phyloP scores from a whole-genome alignment of 2,113 vertebrate species.

The Rhinolophus ferrumequinum region DNA sequence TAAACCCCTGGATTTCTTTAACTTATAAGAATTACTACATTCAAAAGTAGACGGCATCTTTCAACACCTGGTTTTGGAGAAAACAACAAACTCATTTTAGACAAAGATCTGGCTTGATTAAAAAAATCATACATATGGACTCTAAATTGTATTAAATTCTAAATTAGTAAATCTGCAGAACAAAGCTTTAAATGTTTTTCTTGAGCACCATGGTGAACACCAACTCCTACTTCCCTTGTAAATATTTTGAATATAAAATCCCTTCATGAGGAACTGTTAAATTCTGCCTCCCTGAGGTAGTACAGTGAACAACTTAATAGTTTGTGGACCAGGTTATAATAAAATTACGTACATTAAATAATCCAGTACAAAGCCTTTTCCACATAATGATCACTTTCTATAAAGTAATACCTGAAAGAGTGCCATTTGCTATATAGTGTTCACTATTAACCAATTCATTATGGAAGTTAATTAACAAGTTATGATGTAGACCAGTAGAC shows the following conservation, averaged over 20 bases:
- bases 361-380: not conserved
- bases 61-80: not conserved
- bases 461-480: constrained; percentile 33
- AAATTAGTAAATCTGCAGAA: constrained; percentile 10
- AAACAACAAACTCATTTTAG: not conserved
- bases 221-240: not conserved
- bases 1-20: constrained; percentile 33
- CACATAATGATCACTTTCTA: constrained; percentile 24
- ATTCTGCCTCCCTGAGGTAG: not conserved
- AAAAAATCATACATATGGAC: not conserved
- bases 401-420: constrained; percentile 46
- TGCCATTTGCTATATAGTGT: not conserved
- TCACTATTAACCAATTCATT: constrained; percentile 42
- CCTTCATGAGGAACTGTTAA: not conserved
- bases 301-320: constrained; percentile 6
- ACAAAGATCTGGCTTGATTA: not conserved
- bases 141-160: constrained; percentile 31
- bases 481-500: not conserved
- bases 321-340: constrained; percentile 22
- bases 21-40: constrained; percentile 31
- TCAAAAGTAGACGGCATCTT: not conserved
- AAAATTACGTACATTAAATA: constrained; percentile 27
- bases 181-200: constrained; percentile 26
- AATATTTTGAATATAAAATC: not conserved
- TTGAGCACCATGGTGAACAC: constrained; percentile 43